These are phyloP conservation scores for Cactoblastis cactorum DNA, from an alignment of 2,888 invertebrate species.

Conservation along the genomic window DNA sequence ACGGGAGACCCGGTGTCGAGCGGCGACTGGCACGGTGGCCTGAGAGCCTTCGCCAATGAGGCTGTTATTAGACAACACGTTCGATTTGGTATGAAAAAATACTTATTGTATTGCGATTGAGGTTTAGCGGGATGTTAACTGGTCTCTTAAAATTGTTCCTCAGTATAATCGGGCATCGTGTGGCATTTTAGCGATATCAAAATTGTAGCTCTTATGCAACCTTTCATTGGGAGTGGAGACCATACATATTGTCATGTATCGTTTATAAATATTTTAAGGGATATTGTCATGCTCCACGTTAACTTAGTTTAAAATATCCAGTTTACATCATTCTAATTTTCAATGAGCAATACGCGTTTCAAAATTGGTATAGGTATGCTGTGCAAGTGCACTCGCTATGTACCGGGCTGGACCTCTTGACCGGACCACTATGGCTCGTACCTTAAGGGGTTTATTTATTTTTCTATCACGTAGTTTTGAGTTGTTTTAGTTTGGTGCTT, in stretches of 20 bases:
- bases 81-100: constrained; percentile 69
- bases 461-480: constrained; percentile 21
- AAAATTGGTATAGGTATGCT: constrained; percentile 41
- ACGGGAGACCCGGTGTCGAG: constrained; percentile 81
- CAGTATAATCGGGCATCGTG: neutral
- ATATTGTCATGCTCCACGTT: neutral
- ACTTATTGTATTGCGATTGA: constrained; percentile 44
- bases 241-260: neutral
- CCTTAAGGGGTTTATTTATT: constrained; percentile 24
- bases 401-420: constrained; percentile 28
- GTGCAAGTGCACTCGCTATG: constrained; percentile 39
- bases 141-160: constrained; percentile 19
- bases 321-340: constrained; percentile 36
- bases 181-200: constrained; percentile 2
- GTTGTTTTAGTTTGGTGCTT: constrained; percentile 42
- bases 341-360: constrained; percentile 35
- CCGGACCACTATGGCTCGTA: constrained; percentile 24
- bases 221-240: neutral
- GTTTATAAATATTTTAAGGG: neutral
- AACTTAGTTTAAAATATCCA: constrained; percentile 22
- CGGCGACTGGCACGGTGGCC: constrained; percentile 72
- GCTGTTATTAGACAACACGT: constrained; percentile 76
- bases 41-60: constrained; percentile 73
- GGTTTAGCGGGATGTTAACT: constrained; percentile 45
- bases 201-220: constrained; percentile 3